phyloP scores from a whole-genome alignment of 2,113 vertebrate genomes.

The Tyrannus savana region DNA sequence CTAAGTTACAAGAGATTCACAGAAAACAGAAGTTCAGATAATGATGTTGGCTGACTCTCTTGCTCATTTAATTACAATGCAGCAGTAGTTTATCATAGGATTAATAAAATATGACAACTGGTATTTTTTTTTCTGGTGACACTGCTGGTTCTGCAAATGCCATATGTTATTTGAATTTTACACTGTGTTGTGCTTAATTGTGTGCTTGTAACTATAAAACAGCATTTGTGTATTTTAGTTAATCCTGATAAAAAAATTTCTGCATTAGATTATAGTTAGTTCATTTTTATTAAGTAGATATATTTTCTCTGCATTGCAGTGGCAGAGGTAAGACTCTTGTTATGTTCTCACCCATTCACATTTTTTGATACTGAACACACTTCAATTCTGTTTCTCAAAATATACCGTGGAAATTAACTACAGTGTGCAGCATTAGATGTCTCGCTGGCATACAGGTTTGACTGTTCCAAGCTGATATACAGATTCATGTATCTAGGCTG shows the following conservation, averaged over 20 bases:
- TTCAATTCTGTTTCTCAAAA: not conserved
- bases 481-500: not conserved
- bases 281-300: not conserved
- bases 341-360: not conserved
- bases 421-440: not conserved
- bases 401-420: not conserved
- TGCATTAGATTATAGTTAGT: not conserved
- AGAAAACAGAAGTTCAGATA: constrained; percentile 12
- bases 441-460: not conserved
- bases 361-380: not conserved
- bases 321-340: not conserved
- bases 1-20: not conserved
- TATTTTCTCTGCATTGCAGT: not conserved
- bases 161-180: constrained; percentile 7
- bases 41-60: constrained; percentile 11
- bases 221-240: constrained; percentile 23
- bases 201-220: not conserved
- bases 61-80: constrained; percentile 28
- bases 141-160: constrained; percentile 25
- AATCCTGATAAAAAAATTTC: not conserved
- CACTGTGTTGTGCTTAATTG: not conserved
- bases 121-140: not conserved
- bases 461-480: not conserved
- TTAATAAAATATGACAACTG: constrained; percentile 41
- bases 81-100: not conserved